phyloP scores from a whole-genome alignment of 2,888 invertebrate genomes.

The Athetis lepigone region DNA sequence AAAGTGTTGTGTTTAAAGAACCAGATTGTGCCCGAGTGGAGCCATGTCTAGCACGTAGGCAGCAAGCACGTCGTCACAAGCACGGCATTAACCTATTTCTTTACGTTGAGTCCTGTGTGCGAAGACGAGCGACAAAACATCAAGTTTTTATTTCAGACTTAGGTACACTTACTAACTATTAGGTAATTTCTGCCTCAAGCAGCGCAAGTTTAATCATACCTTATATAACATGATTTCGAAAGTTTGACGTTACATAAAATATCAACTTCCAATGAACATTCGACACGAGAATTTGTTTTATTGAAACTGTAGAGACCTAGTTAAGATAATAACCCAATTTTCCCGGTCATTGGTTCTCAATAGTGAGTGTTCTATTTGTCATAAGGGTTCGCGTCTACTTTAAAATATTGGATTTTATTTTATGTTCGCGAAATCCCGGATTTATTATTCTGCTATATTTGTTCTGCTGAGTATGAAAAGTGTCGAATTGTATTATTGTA shows the following conservation, averaged over 20 bases:
- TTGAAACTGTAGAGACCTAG: slow-evolving; percentile 64
- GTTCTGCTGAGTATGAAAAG: slow-evolving; percentile 7
- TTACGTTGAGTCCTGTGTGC: slow-evolving; percentile 30
- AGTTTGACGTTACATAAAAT: slow-evolving; percentile 33
- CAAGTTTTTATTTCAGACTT: slow-evolving; percentile 36
- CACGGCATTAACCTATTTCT: slow-evolving; percentile 56
- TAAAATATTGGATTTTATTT: slow-evolving; percentile 52
- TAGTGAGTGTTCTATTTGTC: slow-evolving; percentile 66
- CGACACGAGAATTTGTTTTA: slow-evolving; percentile 66
- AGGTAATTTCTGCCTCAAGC: slow-evolving; percentile 25
- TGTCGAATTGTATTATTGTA: slow-evolving; percentile 8
- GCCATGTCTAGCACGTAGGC: slow-evolving; percentile 26
- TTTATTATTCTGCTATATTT: slow-evolving; percentile 22
- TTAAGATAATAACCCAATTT: slow-evolving; percentile 72
- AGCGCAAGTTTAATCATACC: slow-evolving; percentile 22
- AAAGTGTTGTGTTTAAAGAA: slow-evolving; percentile 54
- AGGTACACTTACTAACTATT: slow-evolving; percentile 25
- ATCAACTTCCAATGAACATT: slow-evolving; percentile 53
- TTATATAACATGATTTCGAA: slow-evolving; percentile 21
- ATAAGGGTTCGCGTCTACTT: slow-evolving; percentile 55
- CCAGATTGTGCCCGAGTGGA: slow-evolving; percentile 48
- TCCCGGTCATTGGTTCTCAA: slow-evolving; percentile 68
- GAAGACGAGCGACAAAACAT: slow-evolving; percentile 28
- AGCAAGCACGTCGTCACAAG: slow-evolving; percentile 33
- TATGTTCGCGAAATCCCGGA: slow-evolving; percentile 23